Conservation (phyloP, 2,113 vertebrate genomes). For the Cyphotilapia sp. region DNA sequence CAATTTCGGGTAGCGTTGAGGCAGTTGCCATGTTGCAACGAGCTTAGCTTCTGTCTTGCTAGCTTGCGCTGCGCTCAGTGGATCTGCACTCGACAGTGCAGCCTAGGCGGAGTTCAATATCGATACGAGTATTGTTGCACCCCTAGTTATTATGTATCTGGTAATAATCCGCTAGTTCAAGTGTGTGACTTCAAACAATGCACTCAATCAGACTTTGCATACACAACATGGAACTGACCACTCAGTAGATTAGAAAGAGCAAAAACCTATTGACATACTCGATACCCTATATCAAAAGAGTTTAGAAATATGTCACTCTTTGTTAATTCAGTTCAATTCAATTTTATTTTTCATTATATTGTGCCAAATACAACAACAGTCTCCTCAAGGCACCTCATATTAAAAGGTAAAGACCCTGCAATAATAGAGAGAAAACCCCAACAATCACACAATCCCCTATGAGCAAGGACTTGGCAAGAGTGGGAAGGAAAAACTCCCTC, state of each 20-base stretch:
- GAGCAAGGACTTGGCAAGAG: neutral
- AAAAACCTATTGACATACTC: neutral
- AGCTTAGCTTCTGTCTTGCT: neutral
- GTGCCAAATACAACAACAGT: neutral
- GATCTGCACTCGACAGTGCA: neutral
- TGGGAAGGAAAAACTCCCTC: neutral
- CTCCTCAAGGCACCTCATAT: neutral
- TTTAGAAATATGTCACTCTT: neutral
- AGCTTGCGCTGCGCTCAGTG: neutral
- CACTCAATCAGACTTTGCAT: neutral
- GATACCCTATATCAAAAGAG: neutral
- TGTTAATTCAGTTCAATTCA: neutral
- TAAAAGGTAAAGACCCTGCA: neutral
- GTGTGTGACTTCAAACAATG: neutral
- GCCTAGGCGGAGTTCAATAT: neutral
- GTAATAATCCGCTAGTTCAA: neutral
- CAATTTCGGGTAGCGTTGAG: too few relatives aligned
- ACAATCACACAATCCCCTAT: neutral
- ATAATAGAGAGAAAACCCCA: neutral
- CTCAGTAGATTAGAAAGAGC: neutral
- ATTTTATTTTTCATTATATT: neutral
- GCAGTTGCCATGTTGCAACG: accelerated
- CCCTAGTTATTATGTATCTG: neutral
- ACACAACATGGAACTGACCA: neutral
- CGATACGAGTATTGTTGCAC: neutral